phyloP scores from a whole-genome alignment of 2,113 vertebrate species.

The Vireo altiloquus region DNA sequence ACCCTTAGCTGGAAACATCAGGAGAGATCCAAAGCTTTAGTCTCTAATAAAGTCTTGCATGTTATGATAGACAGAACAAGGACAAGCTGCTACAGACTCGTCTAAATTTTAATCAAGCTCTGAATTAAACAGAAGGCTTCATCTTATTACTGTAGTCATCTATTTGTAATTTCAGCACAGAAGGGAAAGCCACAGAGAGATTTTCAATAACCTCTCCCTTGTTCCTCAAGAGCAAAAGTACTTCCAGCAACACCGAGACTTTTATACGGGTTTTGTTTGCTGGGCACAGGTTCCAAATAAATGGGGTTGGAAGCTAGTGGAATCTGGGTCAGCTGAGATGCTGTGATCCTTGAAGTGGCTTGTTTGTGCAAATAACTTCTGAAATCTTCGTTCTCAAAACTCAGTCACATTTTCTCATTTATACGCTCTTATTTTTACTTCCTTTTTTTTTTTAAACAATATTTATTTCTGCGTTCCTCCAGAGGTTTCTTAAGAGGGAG shows the following conservation, averaged over 20 bases:
- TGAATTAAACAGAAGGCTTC: conserved; percentile 3
- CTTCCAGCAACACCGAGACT: neutral
- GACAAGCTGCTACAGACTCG: neutral
- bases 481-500: neutral
- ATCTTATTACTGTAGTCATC: neutral
- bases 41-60: neutral
- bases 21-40: neutral
- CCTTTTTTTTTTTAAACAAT: neutral
- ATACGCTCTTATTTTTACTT: neutral
- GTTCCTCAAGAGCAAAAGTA: neutral
- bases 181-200: neutral
- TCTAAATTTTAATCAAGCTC: conserved; percentile 43
- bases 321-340: neutral
- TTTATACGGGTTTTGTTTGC: neutral
- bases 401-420: neutral
- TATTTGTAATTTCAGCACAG: conserved; percentile 9
- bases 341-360: neutral
- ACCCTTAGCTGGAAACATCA: neutral
- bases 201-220: neutral
- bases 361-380: neutral
- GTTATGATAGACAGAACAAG: conserved; percentile 48
- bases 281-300: neutral
- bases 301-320: neutral
- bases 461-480: neutral
- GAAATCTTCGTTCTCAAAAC: neutral